phyloP scores from a whole-genome alignment of 1,140 invertebrate genomes.

The Agraylea sexmaculata region DNA sequence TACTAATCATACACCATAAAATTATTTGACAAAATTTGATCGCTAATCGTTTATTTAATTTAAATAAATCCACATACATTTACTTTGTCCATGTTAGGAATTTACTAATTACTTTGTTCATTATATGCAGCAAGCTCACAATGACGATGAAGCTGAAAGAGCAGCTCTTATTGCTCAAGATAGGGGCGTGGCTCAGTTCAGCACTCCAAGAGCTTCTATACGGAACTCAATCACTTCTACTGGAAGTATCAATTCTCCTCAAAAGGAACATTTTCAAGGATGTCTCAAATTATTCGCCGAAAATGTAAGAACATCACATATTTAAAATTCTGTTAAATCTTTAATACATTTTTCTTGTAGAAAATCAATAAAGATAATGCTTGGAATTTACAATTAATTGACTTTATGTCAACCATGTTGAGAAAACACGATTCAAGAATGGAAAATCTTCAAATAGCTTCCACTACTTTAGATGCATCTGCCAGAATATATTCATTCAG shows the following conservation, averaged over 20 bases:
- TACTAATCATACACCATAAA: too few species aligned
- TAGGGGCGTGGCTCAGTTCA: constrained; percentile 24
- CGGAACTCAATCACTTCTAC: constrained; percentile 22
- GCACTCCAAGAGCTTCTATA: constrained; percentile 24
- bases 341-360: constrained; percentile 30
- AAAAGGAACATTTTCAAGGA: constrained; percentile 52
- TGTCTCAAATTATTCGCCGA: constrained; percentile 56
- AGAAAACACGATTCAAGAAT: constrained; percentile 51
- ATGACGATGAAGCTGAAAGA: constrained; percentile 43
- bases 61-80: too few species aligned
- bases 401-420: constrained; percentile 64
- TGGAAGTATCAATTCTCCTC: constrained; percentile 34
- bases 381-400: constrained; percentile 71
- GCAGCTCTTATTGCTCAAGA: constrained; percentile 35
- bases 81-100: too few species aligned
- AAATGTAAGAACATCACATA: constrained; percentile 43
- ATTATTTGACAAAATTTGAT: too few species aligned
- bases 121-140: constrained; percentile 35
- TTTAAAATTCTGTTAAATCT: too few species aligned
- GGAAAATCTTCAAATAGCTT: constrained; percentile 63
- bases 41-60: too few species aligned
- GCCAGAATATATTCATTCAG: constrained; percentile 71
- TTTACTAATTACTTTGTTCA: too few species aligned
- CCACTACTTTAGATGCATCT: constrained; percentile 68
- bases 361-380: constrained; percentile 81